phyloP scores from a whole-genome alignment of 2,113 vertebrate species.

The Hydrolagus affinis region DNA sequence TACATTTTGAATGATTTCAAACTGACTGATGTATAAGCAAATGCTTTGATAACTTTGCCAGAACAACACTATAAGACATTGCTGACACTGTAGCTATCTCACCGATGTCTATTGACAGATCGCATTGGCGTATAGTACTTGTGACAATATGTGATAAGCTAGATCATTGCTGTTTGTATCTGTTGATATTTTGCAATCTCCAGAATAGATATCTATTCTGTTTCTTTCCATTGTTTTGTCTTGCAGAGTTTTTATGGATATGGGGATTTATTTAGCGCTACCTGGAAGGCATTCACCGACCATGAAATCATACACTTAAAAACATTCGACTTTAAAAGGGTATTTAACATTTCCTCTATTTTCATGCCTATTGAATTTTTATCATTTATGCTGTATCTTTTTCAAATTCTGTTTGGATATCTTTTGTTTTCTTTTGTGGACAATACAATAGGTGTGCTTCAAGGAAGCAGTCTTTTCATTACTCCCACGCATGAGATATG shows the following conservation, averaged over 20 bases:
- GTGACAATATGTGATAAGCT: background rate
- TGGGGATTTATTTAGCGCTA: conserved; percentile 87
- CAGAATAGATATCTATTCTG: background rate
- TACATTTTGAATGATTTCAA: background rate
- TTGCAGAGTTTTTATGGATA: conserved; percentile 81
- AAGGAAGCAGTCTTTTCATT: conserved; percentile 82
- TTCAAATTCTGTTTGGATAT: background rate
- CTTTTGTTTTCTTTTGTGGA: conserved; percentile 7
- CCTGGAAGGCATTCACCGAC: conserved; percentile 82
- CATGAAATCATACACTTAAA: conserved; percentile 82
- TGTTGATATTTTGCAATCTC: background rate
- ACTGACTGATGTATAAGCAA: background rate
- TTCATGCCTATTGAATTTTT: background rate
- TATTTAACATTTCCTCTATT: conserved; percentile 45
- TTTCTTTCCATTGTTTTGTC: conserved; percentile 34
- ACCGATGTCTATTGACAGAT: background rate
- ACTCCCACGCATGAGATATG: conserved; percentile 88
- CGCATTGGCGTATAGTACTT: no score
- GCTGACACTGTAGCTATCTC: background rate
- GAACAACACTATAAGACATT: background rate
- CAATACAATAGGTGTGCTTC: conserved; percentile 78
- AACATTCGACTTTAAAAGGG: conserved; percentile 81
- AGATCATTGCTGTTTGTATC: background rate
- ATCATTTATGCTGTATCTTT: background rate
- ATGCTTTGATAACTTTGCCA: background rate